These are phyloP conservation scores for Epicampocera succincta DNA, from an alignment of 2,888 invertebrate genomes.

Conservation along the genomic window DNA sequence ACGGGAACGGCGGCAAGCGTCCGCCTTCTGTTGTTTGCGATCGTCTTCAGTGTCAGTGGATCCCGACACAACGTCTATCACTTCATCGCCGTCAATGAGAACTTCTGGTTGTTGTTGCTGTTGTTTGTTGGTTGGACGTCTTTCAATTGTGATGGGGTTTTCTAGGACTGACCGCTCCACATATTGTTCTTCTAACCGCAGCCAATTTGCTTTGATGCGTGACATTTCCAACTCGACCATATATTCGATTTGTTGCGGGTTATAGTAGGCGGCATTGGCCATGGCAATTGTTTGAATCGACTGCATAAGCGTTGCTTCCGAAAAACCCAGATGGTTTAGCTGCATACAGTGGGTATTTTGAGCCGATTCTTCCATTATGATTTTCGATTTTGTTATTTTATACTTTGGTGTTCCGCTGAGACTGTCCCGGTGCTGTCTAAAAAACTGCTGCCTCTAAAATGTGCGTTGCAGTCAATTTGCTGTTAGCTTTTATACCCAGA, in stretches of 20 bases:
- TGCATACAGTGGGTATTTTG: too few relatives aligned
- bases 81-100: neutral
- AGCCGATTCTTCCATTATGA: constrained; percentile 21
- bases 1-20: constrained; percentile 77
- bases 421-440: neutral
- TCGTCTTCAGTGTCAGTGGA: neutral
- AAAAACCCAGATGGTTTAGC: constrained; percentile 3
- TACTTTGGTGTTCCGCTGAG: neutral
- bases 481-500: constrained; percentile 35
- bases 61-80: constrained; percentile 31
- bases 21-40: constrained; percentile 72
- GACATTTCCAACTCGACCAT: constrained; percentile 74
- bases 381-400: neutral
- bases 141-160: constrained; percentile 76
- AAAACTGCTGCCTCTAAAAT: neutral
- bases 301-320: constrained; percentile 19
- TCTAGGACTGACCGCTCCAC: constrained; percentile 75
- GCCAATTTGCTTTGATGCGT: constrained; percentile 72
- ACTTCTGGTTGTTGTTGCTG: constrained; percentile 32
- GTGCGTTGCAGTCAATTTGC: neutral
- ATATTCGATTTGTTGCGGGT: constrained; percentile 70
- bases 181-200: constrained; percentile 74
- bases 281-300: neutral
- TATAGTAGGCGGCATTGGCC: neutral
- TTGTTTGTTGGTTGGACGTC: constrained; percentile 68